Conservation (phyloP, 2,113 vertebrate species). For the Trichomycterus rosablanca region DNA sequence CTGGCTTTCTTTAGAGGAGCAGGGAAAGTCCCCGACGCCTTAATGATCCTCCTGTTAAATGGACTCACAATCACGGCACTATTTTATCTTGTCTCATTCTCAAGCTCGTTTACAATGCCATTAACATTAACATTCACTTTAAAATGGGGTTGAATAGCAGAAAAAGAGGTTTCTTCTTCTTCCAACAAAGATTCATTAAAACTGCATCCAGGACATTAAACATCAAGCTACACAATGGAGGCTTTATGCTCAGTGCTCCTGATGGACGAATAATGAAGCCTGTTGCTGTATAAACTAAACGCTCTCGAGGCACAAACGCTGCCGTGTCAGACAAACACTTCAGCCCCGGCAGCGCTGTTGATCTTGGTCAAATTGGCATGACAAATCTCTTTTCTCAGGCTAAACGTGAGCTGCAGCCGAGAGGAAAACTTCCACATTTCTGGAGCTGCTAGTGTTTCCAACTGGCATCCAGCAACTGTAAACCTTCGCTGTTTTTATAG, state of each 20-base stretch:
- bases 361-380: slow-evolving; percentile 19
- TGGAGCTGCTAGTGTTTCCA: too few species aligned
- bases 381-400: slow-evolving; percentile 11
- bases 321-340: slow-evolving; percentile 27
- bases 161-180: slow-evolving; percentile 24
- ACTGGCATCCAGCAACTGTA: too few species aligned
- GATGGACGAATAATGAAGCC: slow-evolving; percentile 37
- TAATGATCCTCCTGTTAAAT: slow-evolving; percentile 54
- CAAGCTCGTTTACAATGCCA: slow-evolving; percentile 40
- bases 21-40: slow-evolving; percentile 45
- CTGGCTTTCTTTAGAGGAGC: slow-evolving; percentile 37
- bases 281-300: slow-evolving; percentile 33
- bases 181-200: slow-evolving; percentile 33
- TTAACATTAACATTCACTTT: slow-evolving; percentile 43
- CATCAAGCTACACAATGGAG: slow-evolving; percentile 37
- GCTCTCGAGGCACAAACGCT: slow-evolving; percentile 5
- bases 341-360: slow-evolving; percentile 9
- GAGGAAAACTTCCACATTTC: too few species aligned
- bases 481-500: too few species aligned
- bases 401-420: too few species aligned
- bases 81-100: slow-evolving; percentile 53
- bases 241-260: slow-evolving; percentile 34
- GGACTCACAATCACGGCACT: slow-evolving; percentile 48
- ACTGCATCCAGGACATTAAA: slow-evolving; percentile 35
- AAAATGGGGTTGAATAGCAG: slow-evolving; percentile 17